Base-by-base conservation (phyloP, 2,888 invertebrate genomes). In the Tetramorium bicarinatum region DNA sequence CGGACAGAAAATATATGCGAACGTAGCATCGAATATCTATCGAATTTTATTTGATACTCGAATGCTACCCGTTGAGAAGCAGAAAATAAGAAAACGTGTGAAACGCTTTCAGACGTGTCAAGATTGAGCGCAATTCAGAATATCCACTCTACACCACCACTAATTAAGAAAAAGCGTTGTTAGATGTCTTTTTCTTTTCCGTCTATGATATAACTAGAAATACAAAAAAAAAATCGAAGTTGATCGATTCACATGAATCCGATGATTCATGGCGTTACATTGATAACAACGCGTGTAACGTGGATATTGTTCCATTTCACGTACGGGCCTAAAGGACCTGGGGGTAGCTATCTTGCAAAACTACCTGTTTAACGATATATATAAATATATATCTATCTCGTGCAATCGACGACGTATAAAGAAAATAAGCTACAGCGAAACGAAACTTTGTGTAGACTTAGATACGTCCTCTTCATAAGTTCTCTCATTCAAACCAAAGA, bases 401-500 rank as follows among this genome's bases (percentile, higher is more conserved):
- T 47, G 34, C 59, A 47, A 59, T 71, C 47, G 71, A 79, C 34
- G 21, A 59, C 47, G 15, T 41, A 44, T 79, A 72, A 47, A 25
- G 25, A 44, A 69, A 44, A 34, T 21, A 69, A 79, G 15, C 44
- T 75, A 82, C 62, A 62, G 64, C 56, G 56, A 74, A 66, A 76
- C 18, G 75, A 54, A 66, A 67, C 25, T 52, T 74, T 81, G n/a
- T 34, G 38, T 82, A 81, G 62, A 44, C 13, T 64, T 82, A 77
- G 77, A 76, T n/a, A 54, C 38, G 11, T 34, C 52, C 59, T 76
- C 56, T 62, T 77, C 54, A 59, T 62, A 61, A 47, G 67, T 81
- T 56, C 38, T 59, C 69, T 85, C 49, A 67, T 72, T 66, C 66
- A 89, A 88, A 92, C 92, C 91, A 92, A 92, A 91, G 91, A 91